Evolutionary conservation across 2,797 vertebrate genomes (phyloP), one percentile per base, ranked within the genome.

Genomic region (Leptodactylus fallax): DNA sequence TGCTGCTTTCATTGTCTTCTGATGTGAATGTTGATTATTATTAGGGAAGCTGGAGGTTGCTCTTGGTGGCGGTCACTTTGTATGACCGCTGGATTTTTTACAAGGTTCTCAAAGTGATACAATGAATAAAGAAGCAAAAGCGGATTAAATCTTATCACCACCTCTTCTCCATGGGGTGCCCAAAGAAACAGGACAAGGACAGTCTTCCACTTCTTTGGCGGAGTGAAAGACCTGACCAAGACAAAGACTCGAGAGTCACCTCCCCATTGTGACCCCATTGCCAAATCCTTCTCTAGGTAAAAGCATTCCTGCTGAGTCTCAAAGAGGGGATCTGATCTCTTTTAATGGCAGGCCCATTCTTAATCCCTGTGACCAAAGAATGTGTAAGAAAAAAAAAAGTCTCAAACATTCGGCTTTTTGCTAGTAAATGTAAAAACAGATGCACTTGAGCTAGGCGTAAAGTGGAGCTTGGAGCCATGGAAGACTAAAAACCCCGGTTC

Each of bases 21-120:
- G 58, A 81, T 81, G 27, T 47, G 56, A 45, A 63, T 47, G 45
- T 23, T 49, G 79, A 81, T 81, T 65, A 63, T 79, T 60, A 17
- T 19, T 47, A 49, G 11, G 8, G 45, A 63, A 23, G 47, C 45
- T 49, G 25, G 58, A 27, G 23, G 23, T 79, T 19, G 25, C 19
- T 81, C 51, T 79, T 17, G 23, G 23, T 79, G 25, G 79, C 60
- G 10, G 5, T 60, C 36, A 49, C 13, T 61, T 81, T 81, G 58
- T 49, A 10, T n/a, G 27, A 49, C 21, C 56, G 25, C 58, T 81
- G 36, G 36, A 47, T 0, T 63, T 61, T 45, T 49, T 13, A 21
- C 1, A 19, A 51, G 49, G 11, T 11, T 23, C 21, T 77, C 74
- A 77, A 76, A 47, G 47, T 49, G 47, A 51, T 51, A 21, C 6